Evolutionary conservation across 2,113 vertebrate genomes (phyloP).

Genomic region (Myodes glareolus): DNA sequence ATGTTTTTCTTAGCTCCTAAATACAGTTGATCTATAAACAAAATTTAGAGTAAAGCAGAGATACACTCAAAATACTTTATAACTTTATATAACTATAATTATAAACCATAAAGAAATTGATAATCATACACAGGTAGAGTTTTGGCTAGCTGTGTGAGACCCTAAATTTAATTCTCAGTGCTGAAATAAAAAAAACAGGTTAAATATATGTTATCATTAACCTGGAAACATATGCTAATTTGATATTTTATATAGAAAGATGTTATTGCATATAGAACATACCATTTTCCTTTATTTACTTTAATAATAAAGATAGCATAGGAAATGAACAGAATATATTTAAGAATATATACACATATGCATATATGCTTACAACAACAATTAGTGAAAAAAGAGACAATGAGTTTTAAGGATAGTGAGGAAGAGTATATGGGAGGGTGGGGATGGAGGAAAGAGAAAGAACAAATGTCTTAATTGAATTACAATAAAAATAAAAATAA

Average conservation of each 20-base stretch:
- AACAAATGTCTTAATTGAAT: background rate
- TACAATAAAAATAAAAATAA: background rate
- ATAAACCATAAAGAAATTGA: background rate
- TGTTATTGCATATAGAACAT: background rate
- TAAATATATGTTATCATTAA: background rate
- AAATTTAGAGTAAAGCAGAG: background rate
- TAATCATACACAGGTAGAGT: background rate
- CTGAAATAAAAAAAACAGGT: background rate
- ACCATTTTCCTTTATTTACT: conserved; percentile 10
- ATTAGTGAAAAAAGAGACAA: background rate
- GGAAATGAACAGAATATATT: background rate
- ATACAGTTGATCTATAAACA: background rate
- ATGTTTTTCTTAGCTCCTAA: background rate
- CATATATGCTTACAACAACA: background rate
- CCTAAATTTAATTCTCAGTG: background rate
- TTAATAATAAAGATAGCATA: background rate
- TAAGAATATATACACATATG: background rate
- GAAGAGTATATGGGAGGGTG: background rate
- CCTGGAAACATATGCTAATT: background rate
- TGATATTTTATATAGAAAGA: background rate
- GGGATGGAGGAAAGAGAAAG: background rate
- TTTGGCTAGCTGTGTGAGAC: background rate
- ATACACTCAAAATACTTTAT: background rate
- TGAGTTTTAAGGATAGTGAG: background rate
- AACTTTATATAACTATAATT: background rate